phyloP scores from a whole-genome alignment of 2,113 vertebrate species.

The Phyllopteryx taeniolatus region DNA sequence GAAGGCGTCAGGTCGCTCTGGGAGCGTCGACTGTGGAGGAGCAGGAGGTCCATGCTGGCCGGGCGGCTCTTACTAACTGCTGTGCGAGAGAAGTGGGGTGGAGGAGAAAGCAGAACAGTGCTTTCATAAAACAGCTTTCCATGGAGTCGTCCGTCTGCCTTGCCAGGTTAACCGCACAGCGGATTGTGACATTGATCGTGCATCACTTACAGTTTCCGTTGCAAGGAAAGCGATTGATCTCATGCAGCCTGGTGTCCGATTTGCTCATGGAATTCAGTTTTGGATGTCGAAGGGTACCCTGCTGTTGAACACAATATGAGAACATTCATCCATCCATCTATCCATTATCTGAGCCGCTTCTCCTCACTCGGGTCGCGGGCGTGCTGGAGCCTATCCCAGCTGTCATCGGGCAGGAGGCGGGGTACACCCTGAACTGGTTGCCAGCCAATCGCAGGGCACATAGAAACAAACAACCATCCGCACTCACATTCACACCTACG shows the following conservation, averaged over 20 bases:
- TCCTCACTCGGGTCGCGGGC: too few species aligned
- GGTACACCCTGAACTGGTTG: too few species aligned
- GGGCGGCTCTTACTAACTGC: slow-evolving; percentile 72
- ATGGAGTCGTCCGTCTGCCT: neutral
- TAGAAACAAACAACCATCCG: too few species aligned
- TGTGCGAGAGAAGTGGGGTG: slow-evolving; percentile 23
- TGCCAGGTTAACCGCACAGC: neutral
- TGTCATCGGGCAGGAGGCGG: too few species aligned
- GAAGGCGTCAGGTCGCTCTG: slow-evolving; percentile 67
- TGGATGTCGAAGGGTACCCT: slow-evolving; percentile 71
- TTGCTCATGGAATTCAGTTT: slow-evolving; percentile 79
- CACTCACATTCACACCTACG: too few species aligned
- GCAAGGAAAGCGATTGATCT: slow-evolving; percentile 74
- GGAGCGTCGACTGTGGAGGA: slow-evolving; percentile 71
- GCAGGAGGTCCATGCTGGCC: slow-evolving; percentile 77
- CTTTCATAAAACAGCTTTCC: neutral
- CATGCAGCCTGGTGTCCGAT: slow-evolving; percentile 77
- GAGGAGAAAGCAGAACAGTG: slow-evolving; percentile 1
- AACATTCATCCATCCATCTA: too few species aligned
- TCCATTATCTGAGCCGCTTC: too few species aligned
- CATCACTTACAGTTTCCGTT: slow-evolving; percentile 73
- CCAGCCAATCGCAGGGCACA: too few species aligned
- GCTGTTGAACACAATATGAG: slow-evolving; percentile 47
- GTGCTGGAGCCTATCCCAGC: too few species aligned
- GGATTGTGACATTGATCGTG: slow-evolving; percentile 12